These are phyloP conservation scores for Channa maculata DNA, from an alignment of 2,113 vertebrate species.

Conservation along the genomic window DNA sequence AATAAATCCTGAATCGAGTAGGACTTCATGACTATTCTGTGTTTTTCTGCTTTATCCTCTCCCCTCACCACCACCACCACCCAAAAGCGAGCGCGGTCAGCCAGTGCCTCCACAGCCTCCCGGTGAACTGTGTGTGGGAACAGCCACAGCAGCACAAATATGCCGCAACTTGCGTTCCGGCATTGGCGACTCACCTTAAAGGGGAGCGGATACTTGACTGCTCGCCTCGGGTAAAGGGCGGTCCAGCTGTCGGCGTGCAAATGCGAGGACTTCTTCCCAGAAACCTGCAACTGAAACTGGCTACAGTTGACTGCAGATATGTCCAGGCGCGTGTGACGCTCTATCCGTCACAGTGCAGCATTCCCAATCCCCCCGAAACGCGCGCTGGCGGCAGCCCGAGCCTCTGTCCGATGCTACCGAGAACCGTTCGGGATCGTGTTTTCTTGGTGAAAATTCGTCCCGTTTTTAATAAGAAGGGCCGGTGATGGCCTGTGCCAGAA, in stretches of 20 bases:
- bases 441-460: slow-evolving; percentile 35
- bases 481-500: slow-evolving; percentile 71
- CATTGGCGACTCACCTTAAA: slow-evolving; percentile 65
- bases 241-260: slow-evolving; percentile 60
- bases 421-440: slow-evolving; percentile 6
- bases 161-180: slow-evolving; percentile 70
- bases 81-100: slow-evolving; percentile 5
- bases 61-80: too few relatives aligned
- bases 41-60: neutral
- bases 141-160: slow-evolving; percentile 39
- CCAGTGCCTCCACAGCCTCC: slow-evolving; percentile 29
- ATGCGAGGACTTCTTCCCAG: slow-evolving; percentile 12
- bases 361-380: slow-evolving; percentile 37
- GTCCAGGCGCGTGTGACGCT: slow-evolving; percentile 49
- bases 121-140: slow-evolving; percentile 25
- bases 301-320: slow-evolving; percentile 61
- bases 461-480: slow-evolving; percentile 34
- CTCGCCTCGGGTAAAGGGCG: slow-evolving; percentile 30
- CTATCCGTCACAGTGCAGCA: slow-evolving; percentile 65
- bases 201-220: slow-evolving; percentile 10
- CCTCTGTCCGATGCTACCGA: slow-evolving; percentile 17
- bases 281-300: slow-evolving; percentile 30
- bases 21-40: slow-evolving; percentile 3
- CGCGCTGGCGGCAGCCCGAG: slow-evolving; percentile 38
- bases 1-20: slow-evolving; percentile 11